Conservation (phyloP, 2,113 vertebrate species). For the Rhinolophus sinicus region DNA sequence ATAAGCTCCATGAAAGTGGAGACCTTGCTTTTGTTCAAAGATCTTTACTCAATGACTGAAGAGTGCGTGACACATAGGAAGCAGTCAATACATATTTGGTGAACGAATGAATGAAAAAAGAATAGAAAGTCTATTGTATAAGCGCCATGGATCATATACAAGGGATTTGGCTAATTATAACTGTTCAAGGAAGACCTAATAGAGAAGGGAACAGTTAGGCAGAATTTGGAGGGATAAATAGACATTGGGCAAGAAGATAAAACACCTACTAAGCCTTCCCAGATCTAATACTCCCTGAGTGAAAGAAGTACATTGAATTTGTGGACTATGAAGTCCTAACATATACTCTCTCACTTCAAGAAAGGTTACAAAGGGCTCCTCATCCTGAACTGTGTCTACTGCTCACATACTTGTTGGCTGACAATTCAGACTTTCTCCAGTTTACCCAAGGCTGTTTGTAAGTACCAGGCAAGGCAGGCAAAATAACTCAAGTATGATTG, state of each 20-base stretch:
- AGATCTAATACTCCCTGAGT: background rate
- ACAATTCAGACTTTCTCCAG: background rate
- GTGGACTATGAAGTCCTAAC: background rate
- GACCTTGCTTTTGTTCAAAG: background rate
- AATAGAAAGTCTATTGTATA: background rate
- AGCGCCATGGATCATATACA: background rate
- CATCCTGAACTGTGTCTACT: background rate
- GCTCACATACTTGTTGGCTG: background rate
- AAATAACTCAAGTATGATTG: background rate
- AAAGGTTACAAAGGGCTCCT: background rate
- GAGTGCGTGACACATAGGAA: background rate
- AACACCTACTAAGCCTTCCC: conserved; percentile 11
- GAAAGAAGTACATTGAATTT: conserved; percentile 44
- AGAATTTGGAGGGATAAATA: background rate
- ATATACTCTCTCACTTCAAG: conserved; percentile 1
- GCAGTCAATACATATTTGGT: background rate
- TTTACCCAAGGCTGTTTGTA: background rate
- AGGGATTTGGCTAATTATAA: background rate
- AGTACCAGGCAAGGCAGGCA: background rate
- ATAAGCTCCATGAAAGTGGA: background rate
- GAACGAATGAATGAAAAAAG: background rate
- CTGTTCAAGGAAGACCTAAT: background rate
- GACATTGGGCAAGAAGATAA: background rate
- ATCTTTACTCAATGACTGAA: background rate
- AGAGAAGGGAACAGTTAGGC: background rate